A percentile compares a stretch with the other conserved stretches of the same genome.
These are phyloP conservation scores for Eudemis profundana DNA, from an alignment of 2,888 invertebrate genomes.

Conservation along the genomic window DNA sequence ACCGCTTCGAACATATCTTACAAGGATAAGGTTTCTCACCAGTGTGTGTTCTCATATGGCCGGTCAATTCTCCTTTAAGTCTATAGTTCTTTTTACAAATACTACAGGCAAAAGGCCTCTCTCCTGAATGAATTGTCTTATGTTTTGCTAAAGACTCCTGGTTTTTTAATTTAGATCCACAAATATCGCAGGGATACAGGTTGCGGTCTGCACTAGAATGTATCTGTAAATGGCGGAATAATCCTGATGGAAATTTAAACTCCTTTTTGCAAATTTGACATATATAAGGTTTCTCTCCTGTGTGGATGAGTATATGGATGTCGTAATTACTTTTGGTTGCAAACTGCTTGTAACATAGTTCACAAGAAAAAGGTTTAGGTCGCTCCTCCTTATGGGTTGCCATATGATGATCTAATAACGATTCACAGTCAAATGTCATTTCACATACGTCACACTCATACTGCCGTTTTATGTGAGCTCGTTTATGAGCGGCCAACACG, in stretches of 20 bases:
- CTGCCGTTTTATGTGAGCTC: too few species aligned
- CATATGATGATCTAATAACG: too few species aligned
- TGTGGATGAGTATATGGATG: slow-evolving; percentile 6
- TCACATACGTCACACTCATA: too few species aligned
- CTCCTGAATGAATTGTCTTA: not conserved
- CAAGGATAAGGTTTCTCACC: slow-evolving; percentile 12
- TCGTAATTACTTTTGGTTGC: not conserved
- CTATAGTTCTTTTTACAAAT: slow-evolving; percentile 4
- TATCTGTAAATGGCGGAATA: slow-evolving; percentile 7
- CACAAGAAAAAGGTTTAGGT: not conserved
- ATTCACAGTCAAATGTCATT: too few species aligned
- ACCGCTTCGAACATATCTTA: not conserved
- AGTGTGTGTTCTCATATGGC: slow-evolving; percentile 15
- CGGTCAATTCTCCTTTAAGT: not conserved
- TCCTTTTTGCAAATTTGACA: slow-evolving; percentile 14
- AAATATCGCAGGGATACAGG: not conserved
- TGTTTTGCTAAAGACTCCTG: slow-evolving; percentile 3
- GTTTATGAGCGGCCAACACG: too few species aligned
- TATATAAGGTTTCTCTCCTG: slow-evolving; percentile 3
- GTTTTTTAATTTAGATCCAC: not conserved
- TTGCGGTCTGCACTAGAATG: not conserved
- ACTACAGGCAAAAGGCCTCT: slow-evolving; percentile 4
- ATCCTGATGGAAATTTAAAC: not conserved
- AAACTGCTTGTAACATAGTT: slow-evolving; percentile 2
- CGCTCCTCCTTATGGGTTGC: not conserved